Conservation (phyloP, 2,888 invertebrate species). For the Machimus rusticus region DNA sequence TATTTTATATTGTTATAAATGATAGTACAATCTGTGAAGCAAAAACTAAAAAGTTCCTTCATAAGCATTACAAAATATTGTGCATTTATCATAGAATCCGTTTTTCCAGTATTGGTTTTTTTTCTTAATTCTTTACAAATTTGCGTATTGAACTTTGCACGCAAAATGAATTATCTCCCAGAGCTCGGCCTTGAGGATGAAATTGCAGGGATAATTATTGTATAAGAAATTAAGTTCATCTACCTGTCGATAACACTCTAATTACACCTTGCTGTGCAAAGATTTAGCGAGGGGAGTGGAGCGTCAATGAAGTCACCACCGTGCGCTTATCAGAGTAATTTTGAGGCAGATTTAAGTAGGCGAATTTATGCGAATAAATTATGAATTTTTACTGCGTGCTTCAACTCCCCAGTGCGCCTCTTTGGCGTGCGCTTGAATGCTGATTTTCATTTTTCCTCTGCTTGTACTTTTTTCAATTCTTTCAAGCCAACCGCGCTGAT, state of each 20-base stretch:
- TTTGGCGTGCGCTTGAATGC: neutral
- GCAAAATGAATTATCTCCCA: neutral
- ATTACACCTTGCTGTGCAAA: neutral
- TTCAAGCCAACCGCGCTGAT: neutral
- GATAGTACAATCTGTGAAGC: no score
- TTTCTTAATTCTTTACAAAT: neutral
- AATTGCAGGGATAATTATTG: neutral
- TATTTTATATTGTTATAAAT: no score
- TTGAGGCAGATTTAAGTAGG: conserved; percentile 9
- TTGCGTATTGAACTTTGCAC: neutral
- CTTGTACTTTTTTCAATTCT: neutral
- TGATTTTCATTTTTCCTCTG: neutral
- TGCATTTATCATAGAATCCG: neutral
- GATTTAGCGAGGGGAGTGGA: neutral
- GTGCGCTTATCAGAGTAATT: neutral
- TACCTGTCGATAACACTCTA: neutral
- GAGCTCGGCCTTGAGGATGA: neutral
- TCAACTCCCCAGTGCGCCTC: neutral
- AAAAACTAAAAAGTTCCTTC: no score
- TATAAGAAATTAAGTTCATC: neutral
- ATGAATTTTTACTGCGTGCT: neutral
- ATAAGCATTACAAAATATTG: neutral
- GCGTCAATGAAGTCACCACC: neutral
- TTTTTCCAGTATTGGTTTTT: neutral
- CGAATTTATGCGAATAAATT: conserved; percentile 19